These are phyloP conservation scores for Rhynchomys soricoides DNA, from an alignment of 2,113 vertebrate species.

Conservation along the genomic window DNA sequence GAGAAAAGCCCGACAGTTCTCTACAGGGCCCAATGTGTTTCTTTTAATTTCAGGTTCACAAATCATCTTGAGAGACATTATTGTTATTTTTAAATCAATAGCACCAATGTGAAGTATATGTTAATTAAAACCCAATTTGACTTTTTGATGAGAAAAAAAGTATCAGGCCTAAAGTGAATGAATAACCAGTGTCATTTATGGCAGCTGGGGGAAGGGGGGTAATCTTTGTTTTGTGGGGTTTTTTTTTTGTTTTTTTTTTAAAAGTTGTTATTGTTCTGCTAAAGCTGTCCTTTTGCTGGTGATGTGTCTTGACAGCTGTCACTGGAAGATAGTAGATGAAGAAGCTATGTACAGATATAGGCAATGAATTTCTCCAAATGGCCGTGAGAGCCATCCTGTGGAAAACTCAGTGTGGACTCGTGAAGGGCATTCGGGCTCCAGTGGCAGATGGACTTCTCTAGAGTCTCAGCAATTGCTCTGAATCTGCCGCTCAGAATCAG, in stretches of 20 bases:
- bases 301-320: slow-evolving; percentile 73
- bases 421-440: slow-evolving; percentile 42
- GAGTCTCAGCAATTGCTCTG: slow-evolving; percentile 36
- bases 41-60: not conserved
- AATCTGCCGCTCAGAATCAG: slow-evolving; percentile 22
- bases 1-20: not conserved
- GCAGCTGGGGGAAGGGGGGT: not conserved
- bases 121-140: slow-evolving; percentile 37
- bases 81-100: not conserved
- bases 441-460: slow-evolving; percentile 44
- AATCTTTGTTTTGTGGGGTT: not conserved
- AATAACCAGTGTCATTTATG: not conserved
- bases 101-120: slow-evolving; percentile 32
- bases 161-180: not conserved
- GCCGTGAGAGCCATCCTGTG: slow-evolving; percentile 7
- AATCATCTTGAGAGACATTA: not conserved
- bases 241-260: not conserved
- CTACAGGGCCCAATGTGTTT: not conserved
- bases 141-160: not conserved
- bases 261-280: slow-evolving; percentile 46
- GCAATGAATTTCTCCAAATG: slow-evolving; percentile 20
- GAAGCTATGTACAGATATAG: slow-evolving; percentile 64
- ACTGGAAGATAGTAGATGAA: not conserved
- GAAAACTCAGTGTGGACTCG: slow-evolving; percentile 57
- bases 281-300: slow-evolving; percentile 56